phyloP scores from a whole-genome alignment of 1,140 invertebrate genomes.

The Teleogryllus occipitalis region DNA sequence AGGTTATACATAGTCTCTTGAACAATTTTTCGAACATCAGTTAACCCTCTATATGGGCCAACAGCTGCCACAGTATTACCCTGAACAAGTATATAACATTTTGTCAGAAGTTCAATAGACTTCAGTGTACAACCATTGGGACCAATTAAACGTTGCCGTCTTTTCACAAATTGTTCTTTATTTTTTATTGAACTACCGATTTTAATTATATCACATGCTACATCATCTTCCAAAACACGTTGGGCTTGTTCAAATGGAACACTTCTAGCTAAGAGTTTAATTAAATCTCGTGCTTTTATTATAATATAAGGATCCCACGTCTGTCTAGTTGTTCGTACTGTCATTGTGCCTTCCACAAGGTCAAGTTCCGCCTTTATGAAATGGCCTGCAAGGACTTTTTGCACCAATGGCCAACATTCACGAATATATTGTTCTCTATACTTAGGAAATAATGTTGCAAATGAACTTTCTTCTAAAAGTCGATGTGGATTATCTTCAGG shows the following conservation, averaged over 20 bases:
- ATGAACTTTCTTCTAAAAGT: slow-evolving; percentile 65
- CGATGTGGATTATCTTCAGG: slow-evolving; percentile 86
- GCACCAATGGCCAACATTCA: slow-evolving; percentile 91
- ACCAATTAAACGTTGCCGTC: slow-evolving; percentile 92
- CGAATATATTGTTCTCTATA: slow-evolving; percentile 95
- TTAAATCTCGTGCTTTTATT: slow-evolving; percentile 87
- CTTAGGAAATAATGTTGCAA: slow-evolving; percentile 75
- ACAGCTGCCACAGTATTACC: slow-evolving; percentile 96
- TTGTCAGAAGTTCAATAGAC: slow-evolving; percentile 94
- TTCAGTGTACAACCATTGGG: slow-evolving; percentile 95
- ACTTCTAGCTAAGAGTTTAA: slow-evolving; percentile 89
- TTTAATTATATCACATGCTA: slow-evolving; percentile 94
- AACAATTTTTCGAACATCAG: slow-evolving; percentile 77
- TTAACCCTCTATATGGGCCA: slow-evolving; percentile 89
- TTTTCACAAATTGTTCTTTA: slow-evolving; percentile 92
- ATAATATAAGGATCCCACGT: slow-evolving; percentile 99
- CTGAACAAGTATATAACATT: slow-evolving; percentile 95
- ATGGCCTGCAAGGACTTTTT: slow-evolving; percentile 72
- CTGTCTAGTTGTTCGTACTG: slow-evolving; percentile 89
- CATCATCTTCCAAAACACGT: slow-evolving; percentile 78
- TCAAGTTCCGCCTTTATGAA: slow-evolving; percentile 86
- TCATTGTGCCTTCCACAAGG: slow-evolving; percentile 91
- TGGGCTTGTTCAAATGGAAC: slow-evolving; percentile 94
- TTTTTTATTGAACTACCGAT: slow-evolving; percentile 86
- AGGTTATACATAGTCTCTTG: slow-evolving; percentile 99